Base-by-base conservation (phyloP, 2,888 invertebrate genomes). In the Melanchra persicariae region DNA sequence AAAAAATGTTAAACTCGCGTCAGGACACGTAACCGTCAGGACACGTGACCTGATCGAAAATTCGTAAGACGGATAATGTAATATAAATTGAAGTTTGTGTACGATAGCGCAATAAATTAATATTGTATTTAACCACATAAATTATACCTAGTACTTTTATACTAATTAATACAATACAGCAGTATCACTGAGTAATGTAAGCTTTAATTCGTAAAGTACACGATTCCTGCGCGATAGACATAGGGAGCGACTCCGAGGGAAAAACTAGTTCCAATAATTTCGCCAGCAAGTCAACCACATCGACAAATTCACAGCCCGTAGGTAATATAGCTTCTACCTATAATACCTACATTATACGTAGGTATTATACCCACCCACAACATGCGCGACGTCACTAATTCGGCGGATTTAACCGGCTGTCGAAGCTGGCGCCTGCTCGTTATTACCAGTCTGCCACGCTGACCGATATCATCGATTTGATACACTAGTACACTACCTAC, bases 341-440 rank as follows among this genome's bases (percentile, higher is more conserved):
- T 19, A 19, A 6, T 45, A 45, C n/a, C 47, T n/a, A 47, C 47
- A 22, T 47, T 2, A 47, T 34, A 73, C n/a, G 24, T 66, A 24
- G n/a, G 19, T 43, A 49, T 43, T 22, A 49, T 19, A 49, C 8
- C 22, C 68, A 49, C n/a, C 34, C n/a, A 22, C n/a, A 3, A n/a
- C 26, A 45, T 12, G 47, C 15, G 40, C 71, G 78, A 74, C 74
- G 78, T 74, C 74, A 74, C 34, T 55, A 60, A 49, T 49, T 60
- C 34, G 22, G 19, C 22, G 49, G 47, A 71, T 60, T 30, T 49
- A 22, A 17, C 52, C 55, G 59, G 34, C 70, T 60, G 72, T 55
- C 61, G 26, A 54, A 24, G 30, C 24, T 54, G 70, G 30, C 43
- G 49, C 61, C 79, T 30, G 12, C 43, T 72, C 26, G n/a, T 72